Evolutionary conservation across 2,888 invertebrate genomes (phyloP), one percentile per base, ranked within the genome.

Genomic region (Venustoraphidia nigricollis): DNA sequence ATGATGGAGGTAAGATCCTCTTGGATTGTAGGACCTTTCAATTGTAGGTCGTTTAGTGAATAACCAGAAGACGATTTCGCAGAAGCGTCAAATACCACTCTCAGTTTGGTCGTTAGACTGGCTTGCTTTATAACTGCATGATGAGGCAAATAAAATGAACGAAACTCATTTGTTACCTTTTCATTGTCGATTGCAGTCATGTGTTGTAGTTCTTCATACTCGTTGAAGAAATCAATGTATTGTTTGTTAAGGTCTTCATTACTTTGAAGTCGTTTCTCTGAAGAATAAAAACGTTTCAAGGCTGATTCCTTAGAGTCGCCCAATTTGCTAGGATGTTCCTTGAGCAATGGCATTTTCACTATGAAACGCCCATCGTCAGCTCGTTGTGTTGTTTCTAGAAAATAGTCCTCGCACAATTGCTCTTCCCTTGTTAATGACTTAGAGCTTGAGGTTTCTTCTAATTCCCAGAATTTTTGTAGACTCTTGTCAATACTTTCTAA

Each of bases 1-100:
- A 57, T 10, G 34, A 57, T 55, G 14, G 46, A 35, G 47, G 56
- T 53, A 13, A 58, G 40, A 47, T 57, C 53, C 11, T 53, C 41
- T 44, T 58, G 56, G 27, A 58, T 48, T 9, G 42, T 51, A 13
- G 55, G 53, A 9, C 57, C 57, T 17, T 47, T 44, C 27, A 50
- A 45, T 27, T 50, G 50, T 8, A 50, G 42, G 40, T 58, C 55
- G 42, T 58, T 58, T 8, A 56, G 48, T 10, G 54, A 55, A 10
- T 50, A 3, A 9, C 54, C 53, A 4, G 51, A 44, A 5, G 17
- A 38, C 8, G 53, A 52, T 48, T 49, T 50, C 1, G 49, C 52
- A 1, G 54, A 53, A 34, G 49, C 55, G 47, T 59, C 55, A 50
- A 59, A 59, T 8, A 59, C 58, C 9, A 57, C 56, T 11, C 58